These are phyloP conservation scores for Origma solitaria DNA, from an alignment of 2,113 vertebrate genomes.

Conservation along the genomic window DNA sequence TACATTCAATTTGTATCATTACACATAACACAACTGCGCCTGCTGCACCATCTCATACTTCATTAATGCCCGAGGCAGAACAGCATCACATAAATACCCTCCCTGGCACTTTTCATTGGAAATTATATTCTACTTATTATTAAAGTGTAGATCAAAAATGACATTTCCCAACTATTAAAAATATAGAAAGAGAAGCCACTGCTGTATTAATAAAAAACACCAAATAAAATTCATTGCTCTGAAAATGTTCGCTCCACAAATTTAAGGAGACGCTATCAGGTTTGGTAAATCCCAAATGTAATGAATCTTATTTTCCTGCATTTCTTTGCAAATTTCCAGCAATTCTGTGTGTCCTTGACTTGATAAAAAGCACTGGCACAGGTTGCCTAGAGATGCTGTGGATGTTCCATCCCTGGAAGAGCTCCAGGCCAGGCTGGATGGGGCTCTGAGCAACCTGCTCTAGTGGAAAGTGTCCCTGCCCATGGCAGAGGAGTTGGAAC, in stretches of 20 bases:
- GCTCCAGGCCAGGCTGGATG: not conserved
- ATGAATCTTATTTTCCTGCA: not conserved
- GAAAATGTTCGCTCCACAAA: not conserved
- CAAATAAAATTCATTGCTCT: not conserved
- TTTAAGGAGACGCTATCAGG: not conserved
- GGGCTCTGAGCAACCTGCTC: not conserved
- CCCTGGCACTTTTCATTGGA: slow-evolving; percentile 51
- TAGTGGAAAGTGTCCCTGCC: no score
- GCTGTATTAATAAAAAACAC: not conserved
- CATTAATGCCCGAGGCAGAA: slow-evolving; percentile 28
- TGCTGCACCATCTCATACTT: slow-evolving; percentile 22
- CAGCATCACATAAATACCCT: slow-evolving; percentile 47
- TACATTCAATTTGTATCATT: slow-evolving; percentile 52
- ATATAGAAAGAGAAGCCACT: not conserved
- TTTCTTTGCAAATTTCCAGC: not conserved
- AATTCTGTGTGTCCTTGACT: not conserved
- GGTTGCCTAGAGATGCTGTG: not conserved
- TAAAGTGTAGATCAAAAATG: slow-evolving; percentile 24
- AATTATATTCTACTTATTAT: slow-evolving; percentile 46
- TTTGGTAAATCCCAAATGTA: not conserved
- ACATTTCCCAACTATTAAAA: not conserved
- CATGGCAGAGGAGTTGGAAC: not conserved
- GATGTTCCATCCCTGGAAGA: not conserved
- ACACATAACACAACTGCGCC: not conserved
- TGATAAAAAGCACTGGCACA: not conserved